Conservation (phyloP, 2,797 vertebrate genomes). For the Arnoldichthys spilopterus region DNA sequence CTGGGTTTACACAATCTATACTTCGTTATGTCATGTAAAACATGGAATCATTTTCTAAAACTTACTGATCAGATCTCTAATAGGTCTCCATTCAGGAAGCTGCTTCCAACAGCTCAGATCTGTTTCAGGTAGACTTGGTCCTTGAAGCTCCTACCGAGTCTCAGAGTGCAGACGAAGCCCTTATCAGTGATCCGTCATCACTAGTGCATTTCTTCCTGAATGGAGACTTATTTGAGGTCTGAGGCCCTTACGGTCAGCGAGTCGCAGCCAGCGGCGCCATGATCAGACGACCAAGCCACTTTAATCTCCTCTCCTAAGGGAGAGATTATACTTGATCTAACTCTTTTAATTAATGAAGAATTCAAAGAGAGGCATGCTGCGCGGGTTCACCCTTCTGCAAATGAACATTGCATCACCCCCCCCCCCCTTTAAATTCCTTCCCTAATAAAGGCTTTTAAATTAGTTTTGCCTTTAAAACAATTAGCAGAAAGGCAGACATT, state of each 20-base stretch:
- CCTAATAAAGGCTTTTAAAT: conserved; percentile 29
- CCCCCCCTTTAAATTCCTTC: neutral
- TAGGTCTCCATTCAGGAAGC: too few relatives aligned
- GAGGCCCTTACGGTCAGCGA: conserved; percentile 12
- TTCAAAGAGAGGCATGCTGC: conserved; percentile 44
- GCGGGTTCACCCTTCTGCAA: conserved; percentile 35
- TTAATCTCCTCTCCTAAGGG: conserved; percentile 53
- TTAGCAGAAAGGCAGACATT: conserved; percentile 36
- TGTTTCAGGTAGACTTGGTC: neutral
- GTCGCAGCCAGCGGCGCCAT: conserved; percentile 30
- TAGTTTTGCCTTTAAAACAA: conserved; percentile 46
- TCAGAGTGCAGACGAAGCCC: conserved; percentile 2
- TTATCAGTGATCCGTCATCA: conserved; percentile 1
- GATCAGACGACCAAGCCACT: conserved; percentile 31
- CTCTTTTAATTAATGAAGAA: conserved; percentile 57
- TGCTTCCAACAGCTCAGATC: neutral
- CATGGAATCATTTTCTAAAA: neutral
- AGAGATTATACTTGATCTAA: conserved; percentile 54
- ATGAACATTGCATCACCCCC: conserved; percentile 2
- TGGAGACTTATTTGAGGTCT: conserved; percentile 5
- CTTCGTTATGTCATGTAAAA: neutral
- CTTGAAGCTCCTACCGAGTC: neutral
- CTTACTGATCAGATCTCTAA: neutral
- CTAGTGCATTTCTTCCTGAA: neutral
- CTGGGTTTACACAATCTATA: too few relatives aligned